Evolutionary conservation across 2,888 invertebrate species (phyloP).

Genomic region (Galerucella nymphaeae): DNA sequence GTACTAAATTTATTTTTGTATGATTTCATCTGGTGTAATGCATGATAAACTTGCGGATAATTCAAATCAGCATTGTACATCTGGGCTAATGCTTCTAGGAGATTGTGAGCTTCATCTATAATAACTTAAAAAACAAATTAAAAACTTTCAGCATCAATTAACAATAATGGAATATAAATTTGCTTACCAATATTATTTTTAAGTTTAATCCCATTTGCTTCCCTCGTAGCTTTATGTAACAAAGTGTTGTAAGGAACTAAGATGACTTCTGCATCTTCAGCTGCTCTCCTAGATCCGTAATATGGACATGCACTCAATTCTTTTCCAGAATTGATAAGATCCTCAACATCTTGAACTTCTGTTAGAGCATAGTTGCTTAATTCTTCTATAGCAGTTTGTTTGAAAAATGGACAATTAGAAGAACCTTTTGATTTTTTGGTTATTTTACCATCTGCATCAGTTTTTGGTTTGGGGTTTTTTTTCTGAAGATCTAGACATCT

Average conservation of each 20-base stretch:
- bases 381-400: conserved; percentile 71
- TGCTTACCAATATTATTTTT: conserved; percentile 69
- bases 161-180: conserved; percentile 59
- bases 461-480: conserved; percentile 71
- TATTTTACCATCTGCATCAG: conserved; percentile 71
- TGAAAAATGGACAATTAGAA: conserved; percentile 77
- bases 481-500: conserved; percentile 86
- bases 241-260: conserved; percentile 83
- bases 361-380: conserved; percentile 74
- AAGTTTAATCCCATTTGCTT: conserved; percentile 73
- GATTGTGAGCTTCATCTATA: conserved; percentile 96
- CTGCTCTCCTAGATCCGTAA: conserved; percentile 86
- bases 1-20: conserved; percentile 81
- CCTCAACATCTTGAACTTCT: conserved; percentile 89
- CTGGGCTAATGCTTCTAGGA: conserved; percentile 88
- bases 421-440: conserved; percentile 73
- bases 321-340: conserved; percentile 77
- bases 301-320: conserved; percentile 89
- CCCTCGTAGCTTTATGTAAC: conserved; percentile 81
- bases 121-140: conserved; percentile 68
- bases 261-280: conserved; percentile 85
- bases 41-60: conserved; percentile 73
- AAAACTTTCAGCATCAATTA: not conserved
- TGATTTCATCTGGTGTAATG: conserved; percentile 73
- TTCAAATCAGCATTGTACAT: conserved; percentile 84